Evolutionary conservation across 2,888 invertebrate genomes (phyloP), one percentile per base, ranked within the genome.

Genomic region (Cepaea hortensis): DNA sequence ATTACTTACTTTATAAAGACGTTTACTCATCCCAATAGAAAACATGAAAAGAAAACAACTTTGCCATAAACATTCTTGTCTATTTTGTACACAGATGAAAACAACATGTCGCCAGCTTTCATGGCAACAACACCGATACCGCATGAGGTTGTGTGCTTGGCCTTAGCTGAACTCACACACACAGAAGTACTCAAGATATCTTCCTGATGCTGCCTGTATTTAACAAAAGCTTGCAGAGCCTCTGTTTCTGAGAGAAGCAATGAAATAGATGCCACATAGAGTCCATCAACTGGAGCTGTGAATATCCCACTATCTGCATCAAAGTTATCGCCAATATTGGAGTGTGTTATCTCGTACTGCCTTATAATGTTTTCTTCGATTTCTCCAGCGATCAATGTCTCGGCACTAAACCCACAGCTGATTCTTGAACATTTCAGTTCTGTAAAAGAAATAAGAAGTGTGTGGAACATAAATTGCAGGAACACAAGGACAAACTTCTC

Each of bases 231-330:
- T 20, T 68, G 5, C 20, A 68, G 20, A 5, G 4, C 13, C 20
- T n/a, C 18, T 4, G 4, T 68, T 5, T 68, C 68, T 11, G 5
- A n/a, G 13, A 15, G 68, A n/a, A 5, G 13, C 13, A 68, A 15
- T n/a, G 68, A 68, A n/a, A 68, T 15, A n/a, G 20, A 11, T 15
- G 68, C 68, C 11, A 68, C 68, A 3, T 68, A 68, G n/a, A 68
- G 68, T 68, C 68, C 68, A 68, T 68, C 68, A 15, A 68, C 68
- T 20, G 68, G 68, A 68, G 68, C 68, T 68, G 68, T 68, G 68
- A 68, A 68, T n/a, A n/a, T 68, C 68, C 68, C 68, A 18, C 20
- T 68, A 15, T 15, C 18, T 20, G 68, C 20, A n/a, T 68, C 18
- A 68, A 68, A 68, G 68, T 68, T 15, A 4, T 15, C n/a, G 68